Base-by-base conservation (phyloP, 2,888 invertebrate genomes). In the Lepidocyrtinus sp. region DNA sequence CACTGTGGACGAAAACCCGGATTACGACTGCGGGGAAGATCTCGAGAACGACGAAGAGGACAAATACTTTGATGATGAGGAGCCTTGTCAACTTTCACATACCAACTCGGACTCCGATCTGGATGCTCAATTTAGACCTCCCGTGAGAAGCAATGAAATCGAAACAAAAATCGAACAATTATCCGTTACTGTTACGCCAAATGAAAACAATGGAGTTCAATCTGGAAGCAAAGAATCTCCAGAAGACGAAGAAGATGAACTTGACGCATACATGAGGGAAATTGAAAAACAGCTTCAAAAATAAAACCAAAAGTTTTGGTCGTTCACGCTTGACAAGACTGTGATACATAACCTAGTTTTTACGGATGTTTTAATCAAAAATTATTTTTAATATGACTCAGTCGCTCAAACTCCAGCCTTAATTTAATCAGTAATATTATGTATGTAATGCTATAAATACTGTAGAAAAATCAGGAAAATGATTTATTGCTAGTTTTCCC, bases 1-100 rank as follows among this genome's bases (percentile, higher is more conserved):
- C 50, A 90, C 90, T 82, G 93, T 97, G 1, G 97, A 97, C 88
- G 91, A 93, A 85, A 94, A 96, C 90, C 92, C 93, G 61, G 92
- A 93, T 71, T 94, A 94, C 89, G 97, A 97, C 89, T 91, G 93
- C 87, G 88, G 93, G 82, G 93, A 93, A 78, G 91, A 94, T 71
- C 89, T 93, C 79, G 92, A 92, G 59, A 93, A 93, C 87, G 97
- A 97, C 89, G 94, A 93, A 85, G 96, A 97, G 89, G 97, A 97
- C 86, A 93, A 93, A 87, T 97, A 97, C 88, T 97, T 97, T 90
- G 96, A 96, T 88, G 93, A 93, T 1, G 96, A 96, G 88, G 91
- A 92, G 25, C 93, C 93, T 84, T 92, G 93, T 84, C 90, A 82
- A 12, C 62, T 82, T 2, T 68, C 74, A 5, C 82, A 77, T 17